phyloP scores from a whole-genome alignment of 2,888 invertebrate species.

The Drosophila sordidapex region DNA sequence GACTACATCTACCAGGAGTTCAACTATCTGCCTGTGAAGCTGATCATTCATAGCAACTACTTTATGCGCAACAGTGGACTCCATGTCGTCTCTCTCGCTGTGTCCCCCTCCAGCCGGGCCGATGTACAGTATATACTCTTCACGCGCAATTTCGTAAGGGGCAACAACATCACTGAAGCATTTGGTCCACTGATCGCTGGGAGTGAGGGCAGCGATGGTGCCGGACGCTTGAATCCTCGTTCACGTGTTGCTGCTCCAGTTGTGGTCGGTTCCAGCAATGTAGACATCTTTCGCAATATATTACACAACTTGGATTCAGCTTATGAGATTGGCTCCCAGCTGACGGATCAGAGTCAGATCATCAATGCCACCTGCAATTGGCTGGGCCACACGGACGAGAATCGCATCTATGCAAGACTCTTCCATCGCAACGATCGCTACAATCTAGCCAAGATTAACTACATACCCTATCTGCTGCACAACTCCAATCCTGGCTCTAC shows the following conservation, averaged over 20 bases:
- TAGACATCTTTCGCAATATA: constrained; percentile 95
- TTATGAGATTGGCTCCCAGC: constrained; percentile 97
- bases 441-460: constrained; percentile 96
- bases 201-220: constrained; percentile 83
- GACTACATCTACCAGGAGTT: constrained; percentile 90
- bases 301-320: constrained; percentile 95
- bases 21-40: constrained; percentile 89
- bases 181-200: constrained; percentile 88
- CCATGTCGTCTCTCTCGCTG: constrained; percentile 94
- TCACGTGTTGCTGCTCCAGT: constrained; percentile 96
- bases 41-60: constrained; percentile 93
- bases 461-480: constrained; percentile 95
- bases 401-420: constrained; percentile 90
- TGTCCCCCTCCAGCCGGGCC: constrained; percentile 94
- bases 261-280: constrained; percentile 95
- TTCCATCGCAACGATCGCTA: constrained; percentile 96
- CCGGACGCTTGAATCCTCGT: constrained; percentile 92
- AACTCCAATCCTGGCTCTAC: constrained; percentile 95
- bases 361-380: constrained; percentile 98
- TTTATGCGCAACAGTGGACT: constrained; percentile 95
- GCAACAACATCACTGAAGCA: constrained; percentile 94
- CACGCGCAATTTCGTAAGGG: constrained; percentile 93
- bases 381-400: constrained; percentile 92
- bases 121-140: constrained; percentile 92
- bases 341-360: constrained; percentile 95